These are phyloP conservation scores for Norana najaformis DNA, from an alignment of 2,888 invertebrate species.

Conservation along the genomic window DNA sequence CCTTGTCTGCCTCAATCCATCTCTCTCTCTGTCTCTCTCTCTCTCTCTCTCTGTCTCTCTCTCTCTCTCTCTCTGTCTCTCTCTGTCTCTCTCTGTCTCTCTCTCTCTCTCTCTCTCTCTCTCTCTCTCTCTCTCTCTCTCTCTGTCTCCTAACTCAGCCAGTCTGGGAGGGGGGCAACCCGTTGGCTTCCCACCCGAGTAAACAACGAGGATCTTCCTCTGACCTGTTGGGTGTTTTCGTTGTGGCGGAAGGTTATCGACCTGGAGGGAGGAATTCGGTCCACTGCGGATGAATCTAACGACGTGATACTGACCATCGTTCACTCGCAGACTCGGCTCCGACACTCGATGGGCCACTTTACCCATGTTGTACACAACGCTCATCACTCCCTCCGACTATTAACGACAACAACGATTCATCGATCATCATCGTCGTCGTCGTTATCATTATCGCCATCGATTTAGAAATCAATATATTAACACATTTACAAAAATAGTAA, in stretches of 20 bases:
- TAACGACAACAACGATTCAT: constrained; percentile 43
- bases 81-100: too few relatives aligned
- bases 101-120: too few relatives aligned
- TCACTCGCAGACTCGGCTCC: constrained; percentile 68
- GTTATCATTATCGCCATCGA: too few relatives aligned
- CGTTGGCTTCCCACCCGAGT: not conserved
- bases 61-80: too few relatives aligned
- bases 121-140: too few relatives aligned
- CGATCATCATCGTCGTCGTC: not conserved
- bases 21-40: too few relatives aligned
- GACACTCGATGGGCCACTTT: constrained; percentile 82
- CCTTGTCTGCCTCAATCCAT: too few relatives aligned
- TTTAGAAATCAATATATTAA: too few relatives aligned
- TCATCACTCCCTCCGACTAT: constrained; percentile 88
- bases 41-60: too few relatives aligned
- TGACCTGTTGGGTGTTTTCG: constrained; percentile 82
- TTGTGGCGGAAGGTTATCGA: constrained; percentile 79
- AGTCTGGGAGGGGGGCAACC: not conserved
- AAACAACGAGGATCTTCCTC: not conserved
- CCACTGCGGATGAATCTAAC: constrained; percentile 85
- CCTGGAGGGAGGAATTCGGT: constrained; percentile 84
- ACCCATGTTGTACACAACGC: constrained; percentile 91
- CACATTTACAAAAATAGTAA: too few relatives aligned
- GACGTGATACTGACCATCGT: constrained; percentile 91
- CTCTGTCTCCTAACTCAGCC: too few relatives aligned